These are phyloP conservation scores for Dendrolimus punctatus DNA, from an alignment of 1,140 invertebrate species.

Conservation along the genomic window DNA sequence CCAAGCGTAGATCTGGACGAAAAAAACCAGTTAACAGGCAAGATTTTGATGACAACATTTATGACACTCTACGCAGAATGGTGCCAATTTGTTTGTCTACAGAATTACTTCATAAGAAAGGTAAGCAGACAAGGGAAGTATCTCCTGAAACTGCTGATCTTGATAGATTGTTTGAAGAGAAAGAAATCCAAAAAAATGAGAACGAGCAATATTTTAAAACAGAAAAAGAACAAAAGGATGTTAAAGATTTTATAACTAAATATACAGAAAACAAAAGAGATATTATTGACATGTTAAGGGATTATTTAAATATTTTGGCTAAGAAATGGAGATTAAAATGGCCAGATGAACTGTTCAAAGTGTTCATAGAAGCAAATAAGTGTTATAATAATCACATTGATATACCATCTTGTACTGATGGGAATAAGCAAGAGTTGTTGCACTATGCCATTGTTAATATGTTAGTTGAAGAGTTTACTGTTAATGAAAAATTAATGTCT, in stretches of 20 bases:
- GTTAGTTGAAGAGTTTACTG: slow-evolving; percentile 76
- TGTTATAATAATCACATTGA: slow-evolving; percentile 71
- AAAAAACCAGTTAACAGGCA: slow-evolving; percentile 66
- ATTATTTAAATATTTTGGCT: slow-evolving; percentile 73
- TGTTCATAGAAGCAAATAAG: slow-evolving; percentile 76
- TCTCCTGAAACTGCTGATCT: slow-evolving; percentile 78
- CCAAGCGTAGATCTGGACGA: slow-evolving; percentile 78
- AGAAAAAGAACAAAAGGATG: slow-evolving; percentile 76
- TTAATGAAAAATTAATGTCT: slow-evolving; percentile 72
- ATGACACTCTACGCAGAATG: slow-evolving; percentile 78
- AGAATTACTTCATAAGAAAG: slow-evolving; percentile 46
- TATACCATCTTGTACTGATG: slow-evolving; percentile 68
- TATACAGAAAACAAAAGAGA: slow-evolving; percentile 68
- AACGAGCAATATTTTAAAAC: slow-evolving; percentile 75
- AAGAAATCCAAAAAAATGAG: slow-evolving; percentile 50
- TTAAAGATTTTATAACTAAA: slow-evolving; percentile 75
- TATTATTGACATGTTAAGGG: slow-evolving; percentile 76
- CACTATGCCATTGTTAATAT: slow-evolving; percentile 75
- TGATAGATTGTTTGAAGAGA: slow-evolving; percentile 75
- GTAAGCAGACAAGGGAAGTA: slow-evolving; percentile 69
- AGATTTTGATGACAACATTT: slow-evolving; percentile 73
- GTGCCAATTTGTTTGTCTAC: slow-evolving; percentile 47
- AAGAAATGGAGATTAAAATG: slow-evolving; percentile 76
- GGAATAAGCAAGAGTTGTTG: slow-evolving; percentile 67
- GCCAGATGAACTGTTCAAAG: slow-evolving; percentile 74